Evolutionary conservation across 2,113 vertebrate species (phyloP), one percentile per base, ranked within the genome.

Genomic region (Falcunculus frontatus): DNA sequence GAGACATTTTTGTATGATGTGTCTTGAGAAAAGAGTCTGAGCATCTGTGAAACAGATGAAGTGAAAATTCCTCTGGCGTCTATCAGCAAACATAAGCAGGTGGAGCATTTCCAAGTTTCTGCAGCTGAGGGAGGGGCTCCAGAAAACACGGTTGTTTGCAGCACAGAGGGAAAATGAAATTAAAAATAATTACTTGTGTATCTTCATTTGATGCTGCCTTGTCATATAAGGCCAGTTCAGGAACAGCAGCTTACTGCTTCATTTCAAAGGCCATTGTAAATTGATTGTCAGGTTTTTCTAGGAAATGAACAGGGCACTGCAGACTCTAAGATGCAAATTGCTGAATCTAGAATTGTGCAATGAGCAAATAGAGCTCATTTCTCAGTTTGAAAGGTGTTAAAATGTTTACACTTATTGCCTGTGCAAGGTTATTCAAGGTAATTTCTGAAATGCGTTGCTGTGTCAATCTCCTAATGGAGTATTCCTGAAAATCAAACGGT

Each of bases 41-140:
- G 80, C 89, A 88, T 89, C 96, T 93, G 85, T 86, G 89, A 73
- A 92, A 65, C 91, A 92, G 94, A 94, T 96, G 90, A 95, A 83
- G 47, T 70, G 50, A 83, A 87, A 90, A 83, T 74, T 93, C 91
- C 82, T 70, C 26, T 89, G 94, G 73, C 5, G 9, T 87, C 69
- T 96, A 70, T 85, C 84, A 92, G 79, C 75, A 92, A 94, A 93
- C 63, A 89, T 37, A 88, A 89, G 74, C 56, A 91, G 85, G 89
- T 92, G 79, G 83, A 96, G 37, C 37, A 55, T 44, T 89, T 94
- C 89, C 87, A 93, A 92, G 29, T 92, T 56, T 79, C 73, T 77
- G 57, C 80, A 93, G 92, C 84, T 70, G 68, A 93, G 69, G 44
- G 72, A 93, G 89, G 76, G 80, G 26, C 64, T 84, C 70, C 72